Base-by-base conservation (phyloP, 2,113 vertebrate genomes). In the Thamnaconus septentrionalis region DNA sequence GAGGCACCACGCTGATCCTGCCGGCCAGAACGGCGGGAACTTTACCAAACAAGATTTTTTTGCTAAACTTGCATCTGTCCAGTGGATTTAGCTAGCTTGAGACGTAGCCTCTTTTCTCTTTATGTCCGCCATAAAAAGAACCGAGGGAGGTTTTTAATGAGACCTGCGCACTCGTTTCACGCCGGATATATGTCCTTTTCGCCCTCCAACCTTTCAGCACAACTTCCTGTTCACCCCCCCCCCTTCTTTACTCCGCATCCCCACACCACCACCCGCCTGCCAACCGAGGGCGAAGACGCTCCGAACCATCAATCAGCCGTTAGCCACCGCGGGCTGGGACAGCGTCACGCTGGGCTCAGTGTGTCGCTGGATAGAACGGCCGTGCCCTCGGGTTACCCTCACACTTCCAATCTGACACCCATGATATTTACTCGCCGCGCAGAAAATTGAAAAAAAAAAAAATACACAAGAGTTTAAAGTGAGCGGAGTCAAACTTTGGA, bases 261-360 rank as follows among this genome's bases (percentile, higher is more conserved):
- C 18, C 18, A 31, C 18, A 31, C 18, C 18, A 31, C 18, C 18
- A 31, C 18, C 18, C 2, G 18, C 18, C 18, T 31, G 18, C 18
- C 18, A 8, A 54, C 52, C 0, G 40, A 61, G 64, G 72, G 47
- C 53, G 73, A 75, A 64, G 54, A 70, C 18, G 18, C 18, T 31
- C 77, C 67, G 64, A n/a, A 63, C 74, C 83, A 86, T 84, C 72
- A 85, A 83, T 86, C 83, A 83, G 76, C 66, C 64, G 51, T 75
- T 44, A 48, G 71, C 73, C 63, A 74, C 75, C 53, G 66, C 73
- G 69, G 77, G 80, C 83, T 74, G 73, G 69, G 76, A 80, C 64
- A 57, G 73, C 67, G 81, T 66, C 83, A 76, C 18, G 55, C 83
- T 81, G 82, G 45, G 81, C 79, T 78, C 84, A 75, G 83, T 69